Conservation (phyloP, 2,888 invertebrate species). For the Liopterus haemorrhoidalis region DNA sequence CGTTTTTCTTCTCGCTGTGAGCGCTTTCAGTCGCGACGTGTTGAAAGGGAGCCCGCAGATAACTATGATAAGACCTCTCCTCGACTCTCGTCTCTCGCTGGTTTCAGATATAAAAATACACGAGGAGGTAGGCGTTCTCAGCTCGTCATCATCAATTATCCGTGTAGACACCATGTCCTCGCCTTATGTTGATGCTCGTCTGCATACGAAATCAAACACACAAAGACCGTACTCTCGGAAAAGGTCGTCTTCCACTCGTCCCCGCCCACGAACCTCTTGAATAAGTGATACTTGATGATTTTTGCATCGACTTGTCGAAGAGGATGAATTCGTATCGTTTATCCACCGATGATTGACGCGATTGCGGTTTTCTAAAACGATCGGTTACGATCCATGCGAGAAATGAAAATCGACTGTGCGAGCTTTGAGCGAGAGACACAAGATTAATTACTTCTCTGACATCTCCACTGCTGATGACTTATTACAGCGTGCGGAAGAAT, state of each 20-base stretch:
- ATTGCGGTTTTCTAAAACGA: no score
- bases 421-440: slow-evolving; percentile 29
- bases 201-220: slow-evolving; percentile 23
- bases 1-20: no score
- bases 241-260: no score
- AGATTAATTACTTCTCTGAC: slow-evolving; percentile 44
- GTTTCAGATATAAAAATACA: slow-evolving; percentile 21
- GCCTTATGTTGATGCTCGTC: slow-evolving; percentile 31
- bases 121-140: slow-evolving; percentile 28
- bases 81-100: slow-evolving; percentile 1
- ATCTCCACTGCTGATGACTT: slow-evolving; percentile 43
- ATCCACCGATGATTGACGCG: no score
- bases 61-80: slow-evolving; percentile 12
- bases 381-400: no score
- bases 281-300: no score
- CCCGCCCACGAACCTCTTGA: no score
- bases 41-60: slow-evolving; percentile 15
- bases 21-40: no score
- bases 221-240: slow-evolving; percentile 11
- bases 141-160: slow-evolving; percentile 36
- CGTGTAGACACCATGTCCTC: slow-evolving; percentile 33
- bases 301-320: no score
- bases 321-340: no score
- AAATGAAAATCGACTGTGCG: no score
- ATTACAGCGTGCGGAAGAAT: slow-evolving; percentile 39